Evolutionary conservation across 2,113 vertebrate species (phyloP).

Genomic region (Scomber scombrus): DNA sequence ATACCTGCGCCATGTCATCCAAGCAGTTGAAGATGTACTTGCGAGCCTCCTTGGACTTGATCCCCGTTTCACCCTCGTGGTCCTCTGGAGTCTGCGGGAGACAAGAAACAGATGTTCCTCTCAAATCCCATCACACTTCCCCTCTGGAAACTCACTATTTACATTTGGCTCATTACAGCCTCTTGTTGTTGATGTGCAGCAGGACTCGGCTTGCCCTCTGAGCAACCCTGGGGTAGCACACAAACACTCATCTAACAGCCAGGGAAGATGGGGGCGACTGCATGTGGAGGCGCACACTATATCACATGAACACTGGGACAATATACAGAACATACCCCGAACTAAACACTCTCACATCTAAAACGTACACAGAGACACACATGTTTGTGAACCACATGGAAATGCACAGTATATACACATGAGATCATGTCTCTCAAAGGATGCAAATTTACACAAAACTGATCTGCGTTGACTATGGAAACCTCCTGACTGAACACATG

Average conservation of each 20-base stretch:
- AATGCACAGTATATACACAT: slow-evolving; percentile 1
- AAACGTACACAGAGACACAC: neutral
- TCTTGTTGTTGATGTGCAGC: slow-evolving; percentile 77
- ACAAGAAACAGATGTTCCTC: slow-evolving; percentile 80
- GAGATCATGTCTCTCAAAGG: slow-evolving; percentile 14
- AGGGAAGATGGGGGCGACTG: slow-evolving; percentile 6
- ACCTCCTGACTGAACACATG: slow-evolving; percentile 43
- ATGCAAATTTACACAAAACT: slow-evolving; percentile 27
- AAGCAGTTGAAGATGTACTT: slow-evolving; percentile 99
- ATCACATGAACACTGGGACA: slow-evolving; percentile 9
- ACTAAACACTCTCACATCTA: neutral
- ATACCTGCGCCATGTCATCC: slow-evolving; percentile 98
- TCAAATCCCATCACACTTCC: slow-evolving; percentile 71
- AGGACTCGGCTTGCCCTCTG: slow-evolving; percentile 72
- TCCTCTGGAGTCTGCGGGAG: slow-evolving; percentile 92
- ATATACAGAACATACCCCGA: neutral
- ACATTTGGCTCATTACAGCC: slow-evolving; percentile 79
- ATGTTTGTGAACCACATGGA: neutral
- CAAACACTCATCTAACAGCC: slow-evolving; percentile 71
- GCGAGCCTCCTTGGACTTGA: slow-evolving; percentile 97
- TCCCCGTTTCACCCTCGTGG: slow-evolving; percentile 95
- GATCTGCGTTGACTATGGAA: slow-evolving; percentile 31
- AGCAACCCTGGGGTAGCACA: slow-evolving; percentile 75
- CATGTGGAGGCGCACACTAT: slow-evolving; percentile 8
- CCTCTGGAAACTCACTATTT: slow-evolving; percentile 79